phyloP scores from a whole-genome alignment of 2,888 invertebrate genomes.

The Ischnura elegans region DNA sequence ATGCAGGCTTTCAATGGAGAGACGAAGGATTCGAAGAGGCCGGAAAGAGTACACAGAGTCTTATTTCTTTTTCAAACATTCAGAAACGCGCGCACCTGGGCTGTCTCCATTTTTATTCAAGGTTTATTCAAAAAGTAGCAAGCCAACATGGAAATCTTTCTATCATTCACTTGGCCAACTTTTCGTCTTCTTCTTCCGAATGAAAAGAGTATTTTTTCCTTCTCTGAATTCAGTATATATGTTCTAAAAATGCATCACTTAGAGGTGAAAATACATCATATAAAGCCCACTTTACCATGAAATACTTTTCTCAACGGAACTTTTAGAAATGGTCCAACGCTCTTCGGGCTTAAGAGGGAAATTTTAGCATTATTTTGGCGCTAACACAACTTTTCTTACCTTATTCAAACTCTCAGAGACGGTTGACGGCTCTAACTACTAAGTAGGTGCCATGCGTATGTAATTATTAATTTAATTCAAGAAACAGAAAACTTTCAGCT shows the following conservation, averaged over 20 bases:
- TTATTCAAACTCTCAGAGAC: too few relatives aligned
- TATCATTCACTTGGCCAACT: neutral
- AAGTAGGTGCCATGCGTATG: too few relatives aligned
- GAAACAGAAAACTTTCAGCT: too few relatives aligned
- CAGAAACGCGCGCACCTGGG: neutral
- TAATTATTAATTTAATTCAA: too few relatives aligned
- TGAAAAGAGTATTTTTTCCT: neutral
- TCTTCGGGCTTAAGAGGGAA: neutral
- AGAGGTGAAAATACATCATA: neutral
- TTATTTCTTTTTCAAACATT: constrained; percentile 17
- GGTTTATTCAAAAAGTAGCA: neutral
- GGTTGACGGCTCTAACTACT: too few relatives aligned
- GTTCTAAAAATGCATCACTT: neutral
- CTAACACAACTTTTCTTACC: too few relatives aligned
- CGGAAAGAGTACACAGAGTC: neutral
- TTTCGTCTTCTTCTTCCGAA: neutral
- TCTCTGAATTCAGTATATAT: neutral
- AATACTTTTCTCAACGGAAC: neutral
- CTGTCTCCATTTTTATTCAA: neutral
- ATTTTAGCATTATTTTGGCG: neutral
- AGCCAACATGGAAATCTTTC: neutral
- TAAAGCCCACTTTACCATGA: neutral
- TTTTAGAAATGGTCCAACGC: neutral
- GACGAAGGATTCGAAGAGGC: neutral
- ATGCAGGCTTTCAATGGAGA: neutral